Base-by-base conservation (phyloP, 2,797 vertebrate genomes). In the Onychomys leucogaster region DNA sequence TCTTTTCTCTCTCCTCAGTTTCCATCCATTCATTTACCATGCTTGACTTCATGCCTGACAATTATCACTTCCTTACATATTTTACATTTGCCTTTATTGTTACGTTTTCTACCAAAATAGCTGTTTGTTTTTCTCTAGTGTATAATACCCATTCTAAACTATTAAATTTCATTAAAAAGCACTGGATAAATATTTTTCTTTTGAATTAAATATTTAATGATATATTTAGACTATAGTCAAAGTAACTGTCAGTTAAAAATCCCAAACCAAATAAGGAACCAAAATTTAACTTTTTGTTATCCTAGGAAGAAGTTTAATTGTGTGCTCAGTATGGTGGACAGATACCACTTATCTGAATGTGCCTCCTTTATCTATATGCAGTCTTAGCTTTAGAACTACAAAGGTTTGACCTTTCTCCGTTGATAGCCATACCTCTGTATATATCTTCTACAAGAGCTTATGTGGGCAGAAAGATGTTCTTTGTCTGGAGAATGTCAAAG, bases 351-450 rank as follows among this genome's bases (percentile, higher is more conserved):
- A 49, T 11, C 55, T 46, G 12, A 88, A 67, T 69, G 29, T 21
- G 7, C 0, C 67, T 80, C 0, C 23, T 77, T 73, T 73, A 69
- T 1, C 9, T 77, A 16, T 13, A 71, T n/a, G 11, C 43, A 25
- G 25, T 0, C 0, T 46, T 75, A 52, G 0, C 4, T 46, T 94
- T 86, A 75, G 78, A 61, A 57, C 49, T 27, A 61, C 9, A 69
- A 0, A 82, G 88, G 12, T 32, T 78, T 80, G 91, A 41, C 8
- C 25, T 90, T 13, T 94, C 96, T 94, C 7, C 69, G 80, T 98
- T 43, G 71, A 65, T 75, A 98, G 25, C 0, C 94, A 85, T 19
- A 23, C 12, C 14, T 75, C 19, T 16, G 77, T 97, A 93, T 97
- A 13, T 29, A 21, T 59, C 10, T 78, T 6, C 23, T 77, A 0